phyloP scores from a whole-genome alignment of 2,888 invertebrate genomes.

The Polietes domitor region DNA sequence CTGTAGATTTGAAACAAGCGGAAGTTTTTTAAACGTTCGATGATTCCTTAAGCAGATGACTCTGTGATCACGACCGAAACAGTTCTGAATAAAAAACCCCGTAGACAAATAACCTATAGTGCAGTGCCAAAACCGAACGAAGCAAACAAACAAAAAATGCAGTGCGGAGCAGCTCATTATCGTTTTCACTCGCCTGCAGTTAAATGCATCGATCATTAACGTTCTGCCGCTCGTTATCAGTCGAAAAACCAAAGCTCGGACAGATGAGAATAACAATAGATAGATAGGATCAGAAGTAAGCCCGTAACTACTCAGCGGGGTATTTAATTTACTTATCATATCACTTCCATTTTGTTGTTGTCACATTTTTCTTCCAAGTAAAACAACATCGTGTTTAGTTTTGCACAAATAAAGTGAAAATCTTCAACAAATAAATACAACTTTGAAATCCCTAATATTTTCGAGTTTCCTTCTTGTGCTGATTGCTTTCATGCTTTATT shows the following conservation, averaged over 20 bases:
- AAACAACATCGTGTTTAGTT: constrained; percentile 48
- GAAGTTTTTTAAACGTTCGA: constrained; percentile 40
- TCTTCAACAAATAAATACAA: constrained; percentile 32
- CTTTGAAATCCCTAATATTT: constrained; percentile 15
- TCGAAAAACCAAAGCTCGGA: constrained; percentile 62
- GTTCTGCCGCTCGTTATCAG: constrained; percentile 62
- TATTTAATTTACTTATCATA: constrained; percentile 50
- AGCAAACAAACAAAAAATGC: constrained; percentile 16
- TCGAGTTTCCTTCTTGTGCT: constrained; percentile 6
- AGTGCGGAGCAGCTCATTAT: constrained; percentile 55
- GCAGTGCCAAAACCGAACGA: constrained; percentile 56
- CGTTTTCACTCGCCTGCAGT: constrained; percentile 59
- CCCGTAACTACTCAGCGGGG: constrained; percentile 54
- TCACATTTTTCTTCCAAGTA: background rate
- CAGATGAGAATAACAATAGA: constrained; percentile 65
- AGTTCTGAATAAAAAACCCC: constrained; percentile 63
- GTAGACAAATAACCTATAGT: constrained; percentile 65
- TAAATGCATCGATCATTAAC: constrained; percentile 65
- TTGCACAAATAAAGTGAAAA: constrained; percentile 44
- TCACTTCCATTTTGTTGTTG: constrained; percentile 42
- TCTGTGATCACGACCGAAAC: constrained; percentile 64
- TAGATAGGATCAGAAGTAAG: constrained; percentile 59
- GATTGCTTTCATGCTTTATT: background rate
- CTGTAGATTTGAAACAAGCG: constrained; percentile 22
- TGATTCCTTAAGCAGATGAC: constrained; percentile 52